Percentiles rank a stretch among this genome's conserved stretches.
Evolutionary conservation across 1,140 invertebrate species (phyloP).

Genomic region (Stegodyphus dumicola): DNA sequence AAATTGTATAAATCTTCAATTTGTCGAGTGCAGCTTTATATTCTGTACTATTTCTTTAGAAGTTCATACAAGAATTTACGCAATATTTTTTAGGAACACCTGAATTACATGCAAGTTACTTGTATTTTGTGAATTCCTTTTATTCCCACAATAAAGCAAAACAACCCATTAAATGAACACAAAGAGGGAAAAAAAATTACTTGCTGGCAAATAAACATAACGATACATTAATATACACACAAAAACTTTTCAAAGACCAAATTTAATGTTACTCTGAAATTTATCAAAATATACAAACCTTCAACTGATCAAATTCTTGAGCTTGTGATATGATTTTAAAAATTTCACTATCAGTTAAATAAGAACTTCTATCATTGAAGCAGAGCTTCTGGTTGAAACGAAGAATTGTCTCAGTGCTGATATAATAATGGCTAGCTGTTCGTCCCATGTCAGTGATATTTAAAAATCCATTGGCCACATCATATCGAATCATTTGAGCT

Average conservation of each 20-base stretch:
- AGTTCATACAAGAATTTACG: too few relatives aligned
- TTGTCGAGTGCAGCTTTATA: too few relatives aligned
- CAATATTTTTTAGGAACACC: too few relatives aligned
- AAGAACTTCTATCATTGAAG: slow-evolving; percentile 76
- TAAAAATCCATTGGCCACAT: slow-evolving; percentile 84
- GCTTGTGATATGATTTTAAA: slow-evolving; percentile 89
- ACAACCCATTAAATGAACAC: too few relatives aligned
- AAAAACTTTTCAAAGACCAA: slow-evolving; percentile 27
- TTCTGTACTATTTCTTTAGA: too few relatives aligned
- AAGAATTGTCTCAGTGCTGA: slow-evolving; percentile 96
- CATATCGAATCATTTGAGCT: slow-evolving; percentile 93
- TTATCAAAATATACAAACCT: slow-evolving; percentile 72
- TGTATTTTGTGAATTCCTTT: too few relatives aligned
- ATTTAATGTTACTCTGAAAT: background rate
- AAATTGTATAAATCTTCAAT: too few relatives aligned
- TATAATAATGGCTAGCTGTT: slow-evolving; percentile 97
- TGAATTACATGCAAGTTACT: too few relatives aligned
- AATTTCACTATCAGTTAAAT: slow-evolving; percentile 6
- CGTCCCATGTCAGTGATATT: slow-evolving; percentile 89
- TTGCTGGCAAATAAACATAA: background rate
- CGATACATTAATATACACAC: background rate
- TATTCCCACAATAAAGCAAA: too few relatives aligned
- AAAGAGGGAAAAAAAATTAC: too few relatives aligned
- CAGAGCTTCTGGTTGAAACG: slow-evolving; percentile 83
- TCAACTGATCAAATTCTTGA: slow-evolving; percentile 96